Evolutionary conservation across 2,113 vertebrate genomes (phyloP), one percentile per base, ranked within the genome.

Genomic region (Amblyopsis rosae): DNA sequence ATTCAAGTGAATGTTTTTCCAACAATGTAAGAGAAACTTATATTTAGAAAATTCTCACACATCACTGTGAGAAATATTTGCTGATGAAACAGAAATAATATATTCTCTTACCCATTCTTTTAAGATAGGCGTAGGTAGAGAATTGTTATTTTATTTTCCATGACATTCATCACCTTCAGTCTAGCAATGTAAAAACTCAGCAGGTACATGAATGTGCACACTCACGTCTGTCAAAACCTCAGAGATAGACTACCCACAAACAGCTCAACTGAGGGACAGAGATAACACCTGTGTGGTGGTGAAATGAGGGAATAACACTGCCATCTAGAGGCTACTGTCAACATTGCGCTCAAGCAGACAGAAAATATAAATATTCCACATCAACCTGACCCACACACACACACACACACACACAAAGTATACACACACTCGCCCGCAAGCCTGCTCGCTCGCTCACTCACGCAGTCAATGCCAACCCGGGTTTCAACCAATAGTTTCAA

Each of bases 241-340:
- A 15, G 61, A 71, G 26, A 26, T 26, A 26, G 26, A 1, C 26
- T n/a, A 72, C 41, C 53, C 49, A 54, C 60, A 19, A n/a, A 65
- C 57, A 60, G 0, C 66, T 59, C 41, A 56, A 15, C 59, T 1
- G 32, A 15, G 70, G 67, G 65, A 45, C 33, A 45, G 33, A 35
- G 47, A 1, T 49, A 58, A 62, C 0, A 48, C 48, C 9, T 0
- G 68, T 13, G 71, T 0, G 8, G 15, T 47, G 19, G 62, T 15
- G 51, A 83, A 26, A 89, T 35, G 68, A 60, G 89, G 85, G 88
- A 82, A 85, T 85, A 83, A 87, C 71, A 89, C 70, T 86, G 84
- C 90, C 91, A 92, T 89, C 91, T 86, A 88, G 82, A 88, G 91
- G 87, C 60, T 1, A 0, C 3, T 26, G 0, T 3, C 63, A 12